Evolutionary conservation across 2,113 vertebrate genomes (phyloP), one percentile per base, ranked within the genome.

Genomic region (Labeo catla): DNA sequence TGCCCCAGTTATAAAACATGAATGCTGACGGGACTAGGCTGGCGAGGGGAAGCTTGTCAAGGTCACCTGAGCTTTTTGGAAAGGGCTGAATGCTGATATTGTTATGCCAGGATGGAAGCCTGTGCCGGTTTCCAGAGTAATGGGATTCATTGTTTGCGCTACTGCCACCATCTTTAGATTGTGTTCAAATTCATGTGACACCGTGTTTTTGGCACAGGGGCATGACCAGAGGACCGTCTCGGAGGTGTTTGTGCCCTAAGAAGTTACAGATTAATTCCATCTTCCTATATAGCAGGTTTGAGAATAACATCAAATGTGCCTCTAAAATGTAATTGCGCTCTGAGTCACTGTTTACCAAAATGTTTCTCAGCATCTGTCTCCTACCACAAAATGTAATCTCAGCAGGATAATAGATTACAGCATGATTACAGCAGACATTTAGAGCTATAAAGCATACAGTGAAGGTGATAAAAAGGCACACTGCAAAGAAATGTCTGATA

Each of bases 151-250:
- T 54, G 63, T 70, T 49, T 49, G 6, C 63, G 43, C 4, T 76
- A 45, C 39, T 73, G 39, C 49, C 65, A 59, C 66, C 28, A 54
- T 78, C 21, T 83, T 66, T 87, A 54, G 21, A 11, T 83, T 68
- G 57, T 81, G 45, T 83, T 87, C 39, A 76, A 36, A 57, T 83
- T 43, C 36, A 83, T 45, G 49, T 21, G 65, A 68, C 57, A 86
- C 19, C 66, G 52, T 76, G 19, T 49, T 87, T 65, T 87, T 84
- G 63, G 50, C 63, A n/a, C 2, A 10, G 47, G 63, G 15, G 21
- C 19, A 50, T 43, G 63, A 16, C 23, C 11, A 28, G 19, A 16
- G 47, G 21, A 72, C 68, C 28, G 9, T 16, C 34, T 36, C 10
- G 1, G 10, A 76, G 36, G 59, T n/a, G 36, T 4, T 50, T 87